phyloP scores from a whole-genome alignment of 2,797 vertebrate species.

The Phoxinus dragarum region DNA sequence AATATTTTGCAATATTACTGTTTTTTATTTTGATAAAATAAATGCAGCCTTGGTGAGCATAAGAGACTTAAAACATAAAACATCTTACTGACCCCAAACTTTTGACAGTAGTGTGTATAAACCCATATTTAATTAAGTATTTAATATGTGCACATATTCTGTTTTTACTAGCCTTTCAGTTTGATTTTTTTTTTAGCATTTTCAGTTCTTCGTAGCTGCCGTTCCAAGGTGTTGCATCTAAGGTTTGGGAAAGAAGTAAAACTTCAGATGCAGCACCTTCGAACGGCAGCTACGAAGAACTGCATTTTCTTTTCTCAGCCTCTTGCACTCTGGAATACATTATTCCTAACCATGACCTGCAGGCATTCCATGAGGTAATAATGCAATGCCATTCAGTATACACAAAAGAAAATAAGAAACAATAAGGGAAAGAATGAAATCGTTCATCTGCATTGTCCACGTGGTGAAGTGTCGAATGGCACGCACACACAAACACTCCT shows the following conservation, averaged over 20 bases:
- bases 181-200: neutral
- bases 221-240: neutral
- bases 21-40: too few relatives aligned
- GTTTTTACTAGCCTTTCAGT: neutral
- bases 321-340: slow-evolving; percentile 13
- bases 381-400: neutral
- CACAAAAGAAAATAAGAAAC: slow-evolving; percentile 41
- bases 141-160: neutral
- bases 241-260: neutral
- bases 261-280: too few relatives aligned
- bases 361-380: slow-evolving; percentile 21
- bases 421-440: slow-evolving; percentile 36
- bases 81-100: too few relatives aligned
- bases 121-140: neutral
- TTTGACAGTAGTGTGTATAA: neutral
- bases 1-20: too few relatives aligned
- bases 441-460: slow-evolving; percentile 45
- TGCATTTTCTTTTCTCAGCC: neutral
- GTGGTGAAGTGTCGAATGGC: slow-evolving; percentile 13
- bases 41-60: too few relatives aligned
- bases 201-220: neutral
- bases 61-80: too few relatives aligned
- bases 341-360: slow-evolving; percentile 12
- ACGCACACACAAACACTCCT: slow-evolving; percentile 39
- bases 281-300: too few relatives aligned